phyloP scores from a whole-genome alignment of 1,140 invertebrate genomes.

The Yoshiicerus persimilis region DNA sequence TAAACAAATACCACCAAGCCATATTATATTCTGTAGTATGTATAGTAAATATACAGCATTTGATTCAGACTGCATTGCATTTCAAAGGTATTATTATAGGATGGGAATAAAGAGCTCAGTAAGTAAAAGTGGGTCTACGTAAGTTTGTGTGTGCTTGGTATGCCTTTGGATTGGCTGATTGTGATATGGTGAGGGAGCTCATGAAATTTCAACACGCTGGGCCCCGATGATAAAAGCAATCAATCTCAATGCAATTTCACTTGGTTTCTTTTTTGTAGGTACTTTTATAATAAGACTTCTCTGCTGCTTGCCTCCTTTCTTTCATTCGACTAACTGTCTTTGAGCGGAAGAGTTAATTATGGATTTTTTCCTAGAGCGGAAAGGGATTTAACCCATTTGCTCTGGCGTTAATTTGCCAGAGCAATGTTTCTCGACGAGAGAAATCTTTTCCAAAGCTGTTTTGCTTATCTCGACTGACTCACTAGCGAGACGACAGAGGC shows the following conservation, averaged over 20 bases:
- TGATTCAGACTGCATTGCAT: too few species aligned
- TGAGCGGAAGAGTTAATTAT: constrained; percentile 23
- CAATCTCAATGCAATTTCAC: constrained; percentile 33
- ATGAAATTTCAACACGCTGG: constrained; percentile 18
- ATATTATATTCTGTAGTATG: too few species aligned
- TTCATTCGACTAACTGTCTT: not conserved
- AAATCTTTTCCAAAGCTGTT: constrained; percentile 21
- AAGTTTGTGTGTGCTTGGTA: not conserved
- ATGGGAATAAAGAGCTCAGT: too few species aligned
- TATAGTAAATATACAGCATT: too few species aligned
- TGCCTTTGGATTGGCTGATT: not conserved
- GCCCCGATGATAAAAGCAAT: constrained; percentile 29
- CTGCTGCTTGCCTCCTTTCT: not conserved
- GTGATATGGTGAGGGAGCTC: not conserved
- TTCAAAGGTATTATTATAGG: too few species aligned
- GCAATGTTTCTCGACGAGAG: constrained; percentile 16
- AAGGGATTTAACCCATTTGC: constrained; percentile 24
- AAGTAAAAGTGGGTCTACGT: not conserved
- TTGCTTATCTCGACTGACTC: constrained; percentile 1
- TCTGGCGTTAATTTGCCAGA: constrained; percentile 29
- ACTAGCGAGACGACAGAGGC: not conserved
- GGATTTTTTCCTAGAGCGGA: constrained; percentile 27
- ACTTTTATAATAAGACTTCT: not conserved
- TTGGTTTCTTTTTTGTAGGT: not conserved
- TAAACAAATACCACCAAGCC: too few species aligned